Conservation (phyloP, 30 jellyfish, hydroid and myxozoan species). For the Pseudorhiza aurosa region DNA sequence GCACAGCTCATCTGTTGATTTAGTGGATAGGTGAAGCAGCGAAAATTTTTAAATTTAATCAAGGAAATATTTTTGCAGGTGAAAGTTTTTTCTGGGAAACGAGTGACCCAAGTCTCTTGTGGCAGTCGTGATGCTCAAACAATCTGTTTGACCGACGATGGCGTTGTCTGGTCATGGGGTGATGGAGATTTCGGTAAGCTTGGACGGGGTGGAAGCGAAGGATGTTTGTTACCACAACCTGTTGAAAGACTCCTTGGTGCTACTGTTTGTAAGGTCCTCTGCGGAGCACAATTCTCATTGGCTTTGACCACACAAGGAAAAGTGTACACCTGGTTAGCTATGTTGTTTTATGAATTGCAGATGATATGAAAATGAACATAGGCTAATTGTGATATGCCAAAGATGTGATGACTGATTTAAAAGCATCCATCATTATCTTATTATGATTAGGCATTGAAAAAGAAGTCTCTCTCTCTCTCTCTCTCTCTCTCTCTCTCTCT, state of each 20-base stretch:
- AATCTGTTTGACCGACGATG: conserved; percentile 80
- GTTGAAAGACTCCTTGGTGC: conserved; percentile 56
- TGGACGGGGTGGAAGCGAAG: conserved; percentile 98
- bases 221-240: conserved; percentile 71
- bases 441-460: no score
- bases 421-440: no score
- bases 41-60: neutral
- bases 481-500: no score
- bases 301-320: conserved; percentile 83
- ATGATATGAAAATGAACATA: no score
- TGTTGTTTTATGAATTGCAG: neutral
- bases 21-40: no score
- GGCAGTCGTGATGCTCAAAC: conserved; percentile 96
- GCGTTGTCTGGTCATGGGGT: conserved; percentile 94
- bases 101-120: conserved; percentile 79
- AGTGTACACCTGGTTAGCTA: conserved; percentile 84
- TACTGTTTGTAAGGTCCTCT: conserved; percentile 74
- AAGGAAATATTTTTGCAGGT: conserved; percentile 42
- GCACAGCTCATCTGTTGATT: no score
- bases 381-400: no score
- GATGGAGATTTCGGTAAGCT: conserved; percentile 97
- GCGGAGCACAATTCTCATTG: conserved; percentile 96
- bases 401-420: no score
- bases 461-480: no score
- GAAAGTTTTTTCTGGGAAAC: conserved; percentile 70